These are phyloP conservation scores for Phortica variegata DNA, from an alignment of 1,140 invertebrate genomes.

Conservation along the genomic window DNA sequence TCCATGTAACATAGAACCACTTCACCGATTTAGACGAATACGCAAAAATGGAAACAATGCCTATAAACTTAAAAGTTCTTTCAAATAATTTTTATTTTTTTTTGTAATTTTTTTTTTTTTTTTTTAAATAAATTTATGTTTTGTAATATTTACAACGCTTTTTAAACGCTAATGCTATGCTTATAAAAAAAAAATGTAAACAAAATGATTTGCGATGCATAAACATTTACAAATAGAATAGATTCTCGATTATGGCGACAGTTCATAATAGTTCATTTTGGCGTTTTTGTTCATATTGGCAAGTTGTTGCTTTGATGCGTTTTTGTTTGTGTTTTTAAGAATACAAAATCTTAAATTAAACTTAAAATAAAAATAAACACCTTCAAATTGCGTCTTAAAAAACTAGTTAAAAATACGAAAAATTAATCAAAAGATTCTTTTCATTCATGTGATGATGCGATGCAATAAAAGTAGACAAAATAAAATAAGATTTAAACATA, in stretches of 20 bases:
- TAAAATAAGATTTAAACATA: slow-evolving; percentile 5
- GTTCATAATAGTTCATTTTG: not conserved
- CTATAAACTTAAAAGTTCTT: too few relatives aligned
- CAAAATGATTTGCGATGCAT: not conserved
- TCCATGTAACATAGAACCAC: too few relatives aligned
- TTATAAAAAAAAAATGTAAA: not conserved
- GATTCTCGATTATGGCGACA: not conserved
- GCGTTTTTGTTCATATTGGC: slow-evolving; percentile 8
- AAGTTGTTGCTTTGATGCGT: slow-evolving; percentile 16
- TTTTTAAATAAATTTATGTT: not conserved
- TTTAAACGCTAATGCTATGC: slow-evolving; percentile 12
- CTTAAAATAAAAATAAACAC: slow-evolving; percentile 4
- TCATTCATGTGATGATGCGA: slow-evolving; percentile 33
- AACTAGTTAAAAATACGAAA: not conserved
- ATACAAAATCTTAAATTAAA: slow-evolving; percentile 1
- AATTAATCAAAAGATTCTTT: slow-evolving; percentile 5
- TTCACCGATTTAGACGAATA: too few relatives aligned
- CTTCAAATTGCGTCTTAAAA: slow-evolving; percentile 6
- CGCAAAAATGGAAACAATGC: too few relatives aligned
- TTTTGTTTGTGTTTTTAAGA: not conserved
- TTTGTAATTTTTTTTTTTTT: slow-evolving; percentile 19
- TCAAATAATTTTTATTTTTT: too few relatives aligned
- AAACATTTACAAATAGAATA: not conserved
- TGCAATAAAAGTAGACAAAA: slow-evolving; percentile 1
- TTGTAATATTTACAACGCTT: slow-evolving; percentile 24